A percentile compares a stretch with the other conserved stretches of the same genome.
Conservation (phyloP, 92 coral and sea anemone species). For the Ricordea florida region DNA sequence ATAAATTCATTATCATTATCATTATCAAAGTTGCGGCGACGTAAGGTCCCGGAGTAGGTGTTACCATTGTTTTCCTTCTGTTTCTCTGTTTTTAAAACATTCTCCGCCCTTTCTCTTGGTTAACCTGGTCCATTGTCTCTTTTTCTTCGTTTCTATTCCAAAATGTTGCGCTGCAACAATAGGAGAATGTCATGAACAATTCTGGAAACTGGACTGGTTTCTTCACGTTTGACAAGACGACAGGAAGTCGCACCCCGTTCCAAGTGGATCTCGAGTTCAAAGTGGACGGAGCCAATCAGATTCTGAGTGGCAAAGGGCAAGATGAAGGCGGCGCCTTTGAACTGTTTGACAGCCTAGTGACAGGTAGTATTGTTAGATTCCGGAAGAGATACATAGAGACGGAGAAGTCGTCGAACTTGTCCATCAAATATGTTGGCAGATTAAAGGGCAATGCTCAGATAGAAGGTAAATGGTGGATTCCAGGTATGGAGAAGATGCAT, state of each 20-base stretch:
- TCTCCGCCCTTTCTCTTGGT: too few species aligned
- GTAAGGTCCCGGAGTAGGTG: too few species aligned
- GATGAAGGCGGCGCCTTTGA: constrained; percentile 81
- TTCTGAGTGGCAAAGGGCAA: constrained; percentile 64
- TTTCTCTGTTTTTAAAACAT: too few species aligned
- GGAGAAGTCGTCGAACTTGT: constrained; percentile 21
- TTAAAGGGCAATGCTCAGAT: constrained; percentile 62
- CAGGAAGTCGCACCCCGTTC: constrained; percentile 69
- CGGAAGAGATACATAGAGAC: constrained; percentile 62
- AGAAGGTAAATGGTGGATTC: constrained; percentile 88
- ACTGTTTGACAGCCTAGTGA: constrained; percentile 69
- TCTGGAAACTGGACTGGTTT: constrained; percentile 91
- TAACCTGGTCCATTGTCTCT: background rate
- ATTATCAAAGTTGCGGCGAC: too few species aligned
- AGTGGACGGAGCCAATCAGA: constrained; percentile 77
- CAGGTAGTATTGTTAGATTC: constrained; percentile 61
- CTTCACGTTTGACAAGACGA: constrained; percentile 83
- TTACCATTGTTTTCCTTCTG: too few species aligned
- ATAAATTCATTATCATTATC: too few species aligned
- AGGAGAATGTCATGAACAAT: constrained; percentile 79
- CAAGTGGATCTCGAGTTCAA: constrained; percentile 75
- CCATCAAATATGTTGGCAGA: constrained; percentile 79
- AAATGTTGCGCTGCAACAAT: too few species aligned
- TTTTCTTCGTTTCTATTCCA: background rate
- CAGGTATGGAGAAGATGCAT: constrained; percentile 61